Conservation (phyloP, 2,113 vertebrate genomes). For the Ancistrus triradiatus region DNA sequence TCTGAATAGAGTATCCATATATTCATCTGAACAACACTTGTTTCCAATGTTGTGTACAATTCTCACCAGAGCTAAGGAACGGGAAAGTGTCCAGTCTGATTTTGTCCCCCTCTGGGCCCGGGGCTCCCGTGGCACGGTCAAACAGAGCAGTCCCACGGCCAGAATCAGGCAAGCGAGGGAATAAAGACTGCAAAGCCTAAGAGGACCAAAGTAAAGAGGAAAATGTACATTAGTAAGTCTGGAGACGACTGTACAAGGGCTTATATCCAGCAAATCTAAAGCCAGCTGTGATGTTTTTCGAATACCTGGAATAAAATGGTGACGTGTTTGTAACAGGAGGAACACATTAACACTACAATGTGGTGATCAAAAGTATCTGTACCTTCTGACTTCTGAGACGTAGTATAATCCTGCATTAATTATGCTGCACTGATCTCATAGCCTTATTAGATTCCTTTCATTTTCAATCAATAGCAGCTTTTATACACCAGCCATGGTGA, state of each 20-base stretch:
- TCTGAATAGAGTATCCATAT: too few species aligned
- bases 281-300: too few species aligned
- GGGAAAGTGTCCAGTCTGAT: slow-evolving; percentile 80
- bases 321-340: too few species aligned
- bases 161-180: slow-evolving; percentile 80
- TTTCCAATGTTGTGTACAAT: not conserved
- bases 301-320: too few species aligned
- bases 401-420: slow-evolving; percentile 67
- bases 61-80: slow-evolving; percentile 80
- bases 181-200: slow-evolving; percentile 82
- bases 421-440: slow-evolving; percentile 67
- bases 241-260: too few species aligned
- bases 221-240: slow-evolving; percentile 9
- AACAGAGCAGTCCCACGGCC: slow-evolving; percentile 72
- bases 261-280: too few species aligned
- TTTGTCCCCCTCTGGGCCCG: slow-evolving; percentile 78
- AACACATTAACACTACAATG: too few species aligned
- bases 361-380: too few species aligned
- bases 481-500: slow-evolving; percentile 59
- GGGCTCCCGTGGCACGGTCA: slow-evolving; percentile 64
- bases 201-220: slow-evolving; percentile 6
- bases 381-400: too few species aligned
- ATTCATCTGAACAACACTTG: too few species aligned
- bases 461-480: slow-evolving; percentile 70
- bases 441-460: slow-evolving; percentile 72